Percentiles rank a stretch among this genome's conserved stretches.
Conservation (phyloP, 23 tunicate species). For the Trididemnum clinides region DNA sequence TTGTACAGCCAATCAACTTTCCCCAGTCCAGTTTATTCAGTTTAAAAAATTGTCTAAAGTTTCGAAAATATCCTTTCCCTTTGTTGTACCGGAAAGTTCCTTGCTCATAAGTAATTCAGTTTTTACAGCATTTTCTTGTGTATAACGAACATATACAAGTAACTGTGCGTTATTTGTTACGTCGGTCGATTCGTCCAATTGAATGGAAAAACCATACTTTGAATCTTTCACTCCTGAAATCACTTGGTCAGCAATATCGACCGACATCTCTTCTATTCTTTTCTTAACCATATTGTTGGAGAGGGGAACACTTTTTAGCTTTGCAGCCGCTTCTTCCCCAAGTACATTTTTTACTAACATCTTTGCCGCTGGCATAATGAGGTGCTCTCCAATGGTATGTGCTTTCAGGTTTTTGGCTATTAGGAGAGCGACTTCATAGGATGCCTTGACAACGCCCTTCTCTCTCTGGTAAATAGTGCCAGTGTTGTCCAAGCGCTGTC, state of each 20-base stretch:
- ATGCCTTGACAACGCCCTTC: constrained; percentile 44
- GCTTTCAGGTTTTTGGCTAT: constrained; percentile 64
- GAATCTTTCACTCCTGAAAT: constrained; percentile 41
- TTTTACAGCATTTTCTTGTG: constrained; percentile 49
- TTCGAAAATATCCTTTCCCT: constrained; percentile 37
- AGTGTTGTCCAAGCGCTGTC: constrained; percentile 68
- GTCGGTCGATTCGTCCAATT: constrained; percentile 50
- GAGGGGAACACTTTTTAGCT: constrained; percentile 48
- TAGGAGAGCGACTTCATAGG: constrained; percentile 50
- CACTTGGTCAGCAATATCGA: constrained; percentile 48
- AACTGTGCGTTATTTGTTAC: constrained; percentile 36
- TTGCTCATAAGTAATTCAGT: constrained; percentile 50
- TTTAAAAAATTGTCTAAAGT: constrained; percentile 48
- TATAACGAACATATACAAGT: constrained; percentile 52
- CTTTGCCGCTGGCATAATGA: constrained; percentile 55
- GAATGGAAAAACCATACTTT: constrained; percentile 41
- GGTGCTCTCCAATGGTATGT: constrained; percentile 60
- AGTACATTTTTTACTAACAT: constrained; percentile 45
- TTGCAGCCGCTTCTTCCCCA: constrained; percentile 53
- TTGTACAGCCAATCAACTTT: too few relatives aligned
- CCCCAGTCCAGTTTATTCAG: constrained; percentile 78
- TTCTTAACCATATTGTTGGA: constrained; percentile 45
- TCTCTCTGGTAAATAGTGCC: constrained; percentile 50
- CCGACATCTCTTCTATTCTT: constrained; percentile 55
- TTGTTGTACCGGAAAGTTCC: constrained; percentile 50